phyloP scores from a whole-genome alignment of 2,888 invertebrate genomes.

The Arge pagana region DNA sequence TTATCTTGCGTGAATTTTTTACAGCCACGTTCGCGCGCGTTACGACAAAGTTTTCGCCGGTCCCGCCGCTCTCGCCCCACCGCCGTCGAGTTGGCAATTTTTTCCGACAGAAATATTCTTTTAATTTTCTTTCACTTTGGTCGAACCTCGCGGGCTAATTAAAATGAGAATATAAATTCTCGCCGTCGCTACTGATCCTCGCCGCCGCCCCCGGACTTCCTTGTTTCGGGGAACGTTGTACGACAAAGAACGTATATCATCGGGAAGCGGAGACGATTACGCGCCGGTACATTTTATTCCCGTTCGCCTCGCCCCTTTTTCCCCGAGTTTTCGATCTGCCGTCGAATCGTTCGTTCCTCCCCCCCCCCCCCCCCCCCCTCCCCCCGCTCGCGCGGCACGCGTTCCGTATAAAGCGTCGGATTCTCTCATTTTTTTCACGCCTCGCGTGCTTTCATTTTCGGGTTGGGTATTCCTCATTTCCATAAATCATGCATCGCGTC shows the following conservation, averaged over 20 bases:
- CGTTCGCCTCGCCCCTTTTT: neutral
- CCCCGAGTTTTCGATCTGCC: neutral
- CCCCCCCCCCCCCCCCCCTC: neutral
- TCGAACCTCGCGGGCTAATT: neutral
- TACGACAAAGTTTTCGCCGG: slow-evolving; percentile 12
- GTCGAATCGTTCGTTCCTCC: neutral
- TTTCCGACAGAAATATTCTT: slow-evolving; percentile 25
- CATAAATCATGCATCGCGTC: slow-evolving; percentile 20
- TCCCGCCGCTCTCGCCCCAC: slow-evolving; percentile 4
- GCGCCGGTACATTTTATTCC: no score
- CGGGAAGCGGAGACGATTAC: no score
- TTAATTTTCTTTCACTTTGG: slow-evolving; percentile 32
- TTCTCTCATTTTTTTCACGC: neutral
- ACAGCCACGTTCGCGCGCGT: slow-evolving; percentile 34
- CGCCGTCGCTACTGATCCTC: neutral
- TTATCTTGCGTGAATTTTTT: slow-evolving; percentile 50
- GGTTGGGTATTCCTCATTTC: neutral
- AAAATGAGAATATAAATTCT: slow-evolving; percentile 9
- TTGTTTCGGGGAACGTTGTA: no score
- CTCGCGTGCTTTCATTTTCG: neutral
- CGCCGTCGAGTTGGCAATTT: slow-evolving; percentile 15
- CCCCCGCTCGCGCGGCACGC: neutral
- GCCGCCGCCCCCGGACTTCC: no score
- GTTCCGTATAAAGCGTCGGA: no score
- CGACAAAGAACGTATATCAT: no score